Evolutionary conservation across 2,113 vertebrate species (phyloP).

Genomic region (Grammomys dolichurus): DNA sequence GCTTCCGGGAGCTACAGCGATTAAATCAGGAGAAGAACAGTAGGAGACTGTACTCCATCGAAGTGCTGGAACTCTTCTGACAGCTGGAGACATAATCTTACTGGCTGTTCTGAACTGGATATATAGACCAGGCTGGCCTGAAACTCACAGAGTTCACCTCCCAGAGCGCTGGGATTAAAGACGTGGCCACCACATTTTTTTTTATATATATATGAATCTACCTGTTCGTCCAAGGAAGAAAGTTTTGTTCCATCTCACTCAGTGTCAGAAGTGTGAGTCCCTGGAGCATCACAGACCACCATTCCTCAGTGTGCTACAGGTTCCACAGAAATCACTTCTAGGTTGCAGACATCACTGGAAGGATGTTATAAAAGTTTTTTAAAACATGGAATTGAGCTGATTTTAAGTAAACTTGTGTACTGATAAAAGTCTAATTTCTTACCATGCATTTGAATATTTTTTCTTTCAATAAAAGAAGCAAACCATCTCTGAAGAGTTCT

Average conservation of each 20-base stretch:
- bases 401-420: conserved; percentile 79
- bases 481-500: not conserved
- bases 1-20: conserved; percentile 91
- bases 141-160: not conserved
- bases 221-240: conserved; percentile 63
- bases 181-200: conserved; percentile 15
- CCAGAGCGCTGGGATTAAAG: not conserved
- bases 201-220: conserved; percentile 58
- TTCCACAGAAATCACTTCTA: not conserved
- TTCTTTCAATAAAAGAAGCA: conserved; percentile 67
- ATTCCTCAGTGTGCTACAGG: conserved; percentile 10
- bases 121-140: not conserved
- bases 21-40: conserved; percentile 86
- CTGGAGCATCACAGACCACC: conserved; percentile 51
- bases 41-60: conserved; percentile 93
- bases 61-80: conserved; percentile 96
- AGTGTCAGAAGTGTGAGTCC: not conserved
- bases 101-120: not conserved
- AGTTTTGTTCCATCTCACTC: conserved; percentile 12
- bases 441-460: conserved; percentile 55
- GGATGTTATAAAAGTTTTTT: conserved; percentile 14
- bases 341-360: not conserved
- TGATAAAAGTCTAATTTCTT: conserved; percentile 76
- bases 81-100: not conserved
- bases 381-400: conserved; percentile 14